phyloP scores from a whole-genome alignment of 2,888 invertebrate genomes.

The Dione juno region DNA sequence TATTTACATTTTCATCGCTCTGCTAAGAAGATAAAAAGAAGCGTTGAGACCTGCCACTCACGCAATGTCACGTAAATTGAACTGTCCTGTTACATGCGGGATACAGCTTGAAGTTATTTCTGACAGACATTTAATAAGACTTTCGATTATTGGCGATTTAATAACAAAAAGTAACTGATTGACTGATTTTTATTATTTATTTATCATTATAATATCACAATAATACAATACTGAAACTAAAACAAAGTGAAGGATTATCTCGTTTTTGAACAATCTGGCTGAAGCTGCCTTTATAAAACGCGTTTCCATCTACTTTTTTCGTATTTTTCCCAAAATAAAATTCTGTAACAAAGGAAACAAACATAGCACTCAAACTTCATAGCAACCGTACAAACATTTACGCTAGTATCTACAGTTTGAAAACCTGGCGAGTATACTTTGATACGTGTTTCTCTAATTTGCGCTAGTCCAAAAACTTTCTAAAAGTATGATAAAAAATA shows the following conservation, averaged over 20 bases:
- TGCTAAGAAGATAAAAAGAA: too few species aligned
- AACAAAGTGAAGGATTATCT: neutral
- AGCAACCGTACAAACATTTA: conserved; percentile 7
- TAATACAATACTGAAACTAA: neutral
- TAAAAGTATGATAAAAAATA: neutral
- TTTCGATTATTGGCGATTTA: too few species aligned
- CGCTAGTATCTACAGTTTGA: conserved; percentile 1
- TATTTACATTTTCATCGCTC: too few species aligned
- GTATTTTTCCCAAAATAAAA: neutral
- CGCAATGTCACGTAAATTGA: too few species aligned
- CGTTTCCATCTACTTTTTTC: neutral
- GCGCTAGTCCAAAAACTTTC: neutral
- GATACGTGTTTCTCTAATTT: neutral
- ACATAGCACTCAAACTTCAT: conserved; percentile 2
- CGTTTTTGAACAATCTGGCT: neutral
- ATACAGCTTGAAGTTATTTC: too few species aligned
- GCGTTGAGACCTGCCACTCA: too few species aligned
- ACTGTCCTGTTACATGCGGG: too few species aligned
- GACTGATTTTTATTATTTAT: too few species aligned
- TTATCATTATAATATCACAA: neutral
- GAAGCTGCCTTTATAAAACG: neutral
- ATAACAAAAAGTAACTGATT: too few species aligned
- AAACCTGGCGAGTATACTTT: neutral
- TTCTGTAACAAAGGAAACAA: conserved; percentile 4
- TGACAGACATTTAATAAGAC: too few species aligned